Conservation (phyloP, 2,888 invertebrate genomes). For the Lithophane ornitopus region DNA sequence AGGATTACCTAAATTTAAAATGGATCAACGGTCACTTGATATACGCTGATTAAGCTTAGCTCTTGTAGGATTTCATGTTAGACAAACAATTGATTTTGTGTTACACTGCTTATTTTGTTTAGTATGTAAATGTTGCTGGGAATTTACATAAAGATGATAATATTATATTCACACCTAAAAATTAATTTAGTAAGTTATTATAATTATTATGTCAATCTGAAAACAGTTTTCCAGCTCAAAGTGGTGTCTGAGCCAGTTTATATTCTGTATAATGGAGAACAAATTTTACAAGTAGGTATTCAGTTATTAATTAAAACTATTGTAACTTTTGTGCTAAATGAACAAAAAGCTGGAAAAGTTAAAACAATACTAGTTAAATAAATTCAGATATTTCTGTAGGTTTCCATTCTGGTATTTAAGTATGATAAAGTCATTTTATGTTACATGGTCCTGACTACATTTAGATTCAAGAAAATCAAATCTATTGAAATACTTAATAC, state of each 20-base stretch:
- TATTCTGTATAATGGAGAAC: neutral
- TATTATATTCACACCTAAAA: neutral
- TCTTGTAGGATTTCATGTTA: constrained; percentile 66
- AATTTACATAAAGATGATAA: constrained; percentile 14
- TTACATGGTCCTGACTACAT: neutral
- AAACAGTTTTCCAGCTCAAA: neutral
- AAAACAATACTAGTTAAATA: neutral
- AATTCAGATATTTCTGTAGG: neutral
- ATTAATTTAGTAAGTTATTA: neutral
- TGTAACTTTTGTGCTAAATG: neutral
- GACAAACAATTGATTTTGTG: constrained; percentile 50
- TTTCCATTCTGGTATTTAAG: too few species aligned
- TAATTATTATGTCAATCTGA: too few species aligned
- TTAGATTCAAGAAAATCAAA: neutral
- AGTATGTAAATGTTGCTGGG: constrained; percentile 30
- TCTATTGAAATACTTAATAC: neutral
- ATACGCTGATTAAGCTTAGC: constrained; percentile 54
- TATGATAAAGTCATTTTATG: neutral
- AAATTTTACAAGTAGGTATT: neutral
- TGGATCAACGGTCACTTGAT: constrained; percentile 68
- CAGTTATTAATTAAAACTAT: neutral
- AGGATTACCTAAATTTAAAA: constrained; percentile 62
- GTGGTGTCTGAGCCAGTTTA: neutral
- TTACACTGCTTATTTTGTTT: constrained; percentile 6
- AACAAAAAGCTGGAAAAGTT: neutral